Base-by-base conservation (phyloP, 2,113 vertebrate genomes). In the Circaetus cinerascens region DNA sequence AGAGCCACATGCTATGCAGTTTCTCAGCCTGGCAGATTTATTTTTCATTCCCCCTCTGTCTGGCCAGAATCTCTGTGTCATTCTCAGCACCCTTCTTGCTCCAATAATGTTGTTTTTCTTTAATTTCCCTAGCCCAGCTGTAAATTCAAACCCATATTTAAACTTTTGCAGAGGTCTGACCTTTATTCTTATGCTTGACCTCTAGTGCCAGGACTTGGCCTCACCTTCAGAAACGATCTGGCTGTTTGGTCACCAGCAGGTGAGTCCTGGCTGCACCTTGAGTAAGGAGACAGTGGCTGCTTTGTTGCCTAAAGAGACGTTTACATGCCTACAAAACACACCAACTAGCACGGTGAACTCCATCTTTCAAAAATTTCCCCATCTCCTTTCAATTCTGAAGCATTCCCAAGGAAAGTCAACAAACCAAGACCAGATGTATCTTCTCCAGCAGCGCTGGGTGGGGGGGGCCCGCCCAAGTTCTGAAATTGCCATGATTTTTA, bases 351-450 rank as follows among this genome's bases (percentile, higher is more conserved):
- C 0, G 17, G 26, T 23, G 48, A 95, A 66, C 22, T 87, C 22
- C 27, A 43, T 85, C 76, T 92, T 87, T 63, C 72, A 75, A 86
- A 92, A 67, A 32, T 77, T 90, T 93, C 84, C 40, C 55, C 63
- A 82, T 89, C 51, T 86, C 66, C 51, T 95, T 96, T 95, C 36
- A 55, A 71, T 87, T 94, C 76, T 75, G 72, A 96, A 85, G 73
- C 43, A 59, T 93, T 95, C 66, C 43, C 82, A 83, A 83, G 66
- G 59, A 85, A 95, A 94, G 73, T 53, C 80, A 93, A 72, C 55
- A 96, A 97, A 95, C 55, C 1, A 48, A 92, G 76, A 91, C 68
- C 82, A 96, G 81, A 77, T 88, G 91, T 72, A 68, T 85, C 92
- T 95, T 81, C 87, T 74, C 62, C 3, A 3, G 53, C 71, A 76